These are phyloP conservation scores for Rhabdomys pumilio DNA, from an alignment of 2,797 vertebrate genomes.

Conservation along the genomic window DNA sequence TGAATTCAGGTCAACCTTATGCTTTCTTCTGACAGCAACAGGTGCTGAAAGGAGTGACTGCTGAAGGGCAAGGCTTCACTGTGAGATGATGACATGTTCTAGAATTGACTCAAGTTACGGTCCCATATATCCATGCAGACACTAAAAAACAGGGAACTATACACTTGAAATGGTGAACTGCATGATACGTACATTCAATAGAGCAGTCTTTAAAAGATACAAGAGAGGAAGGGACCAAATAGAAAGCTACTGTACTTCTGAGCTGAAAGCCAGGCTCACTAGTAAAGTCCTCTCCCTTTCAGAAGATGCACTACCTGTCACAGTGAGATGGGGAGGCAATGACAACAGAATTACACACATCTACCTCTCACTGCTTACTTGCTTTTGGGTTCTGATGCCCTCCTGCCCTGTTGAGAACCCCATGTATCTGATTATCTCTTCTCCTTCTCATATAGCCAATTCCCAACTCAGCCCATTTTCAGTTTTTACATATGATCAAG, in stretches of 20 bases:
- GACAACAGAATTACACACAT: no score
- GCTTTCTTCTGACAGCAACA: slow-evolving; percentile 31
- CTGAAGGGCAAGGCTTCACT: slow-evolving; percentile 29
- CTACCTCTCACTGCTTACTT: not conserved
- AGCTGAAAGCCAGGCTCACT: not conserved
- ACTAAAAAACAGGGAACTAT: slow-evolving; percentile 18
- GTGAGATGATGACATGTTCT: slow-evolving; percentile 32
- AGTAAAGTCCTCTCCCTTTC: not conserved
- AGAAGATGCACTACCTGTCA: not conserved
- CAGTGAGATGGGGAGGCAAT: not conserved
- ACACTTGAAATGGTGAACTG: slow-evolving; percentile 34
- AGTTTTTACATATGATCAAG: slow-evolving; percentile 29
- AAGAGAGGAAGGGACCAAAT: not conserved
- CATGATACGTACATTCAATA: slow-evolving; percentile 28
- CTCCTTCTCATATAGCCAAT: not conserved
- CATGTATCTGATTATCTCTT: not conserved
- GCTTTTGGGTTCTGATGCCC: not conserved
- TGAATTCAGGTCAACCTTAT: slow-evolving; percentile 25
- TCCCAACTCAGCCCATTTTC: not conserved
- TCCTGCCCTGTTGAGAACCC: slow-evolving; percentile 17
- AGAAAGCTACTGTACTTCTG: slow-evolving; percentile 25
- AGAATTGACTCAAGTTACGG: slow-evolving; percentile 22
- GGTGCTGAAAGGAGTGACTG: not conserved
- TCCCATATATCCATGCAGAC: not conserved
- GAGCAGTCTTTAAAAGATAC: not conserved